Evolutionary conservation across 1,140 invertebrate species (phyloP), one percentile per base, ranked within the genome.

Genomic region (Dreissena polymorpha): DNA sequence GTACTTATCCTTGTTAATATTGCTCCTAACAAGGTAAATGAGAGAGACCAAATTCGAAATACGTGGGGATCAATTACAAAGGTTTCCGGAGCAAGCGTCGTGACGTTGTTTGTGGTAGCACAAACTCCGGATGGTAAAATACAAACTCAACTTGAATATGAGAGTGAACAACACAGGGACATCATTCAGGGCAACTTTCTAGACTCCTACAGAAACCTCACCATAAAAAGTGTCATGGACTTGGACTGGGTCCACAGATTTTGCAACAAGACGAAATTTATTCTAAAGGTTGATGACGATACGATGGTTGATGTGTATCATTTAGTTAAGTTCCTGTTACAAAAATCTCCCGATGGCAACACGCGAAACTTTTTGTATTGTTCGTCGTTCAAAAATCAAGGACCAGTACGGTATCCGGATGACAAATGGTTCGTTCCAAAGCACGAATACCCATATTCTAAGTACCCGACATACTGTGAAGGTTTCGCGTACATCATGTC

Each of bases 261-360:
- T 53, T 73, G 76, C n/a, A 90, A 90, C 76, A 76, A 90, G 10
- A 90, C 95, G 0, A 93, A 95, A 77, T 97, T 95, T 88, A 94
- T 98, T 18, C 94, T 98, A 12, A 98, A 98, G 94, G 95, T 97
- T 91, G 97, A 98, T 91, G 97, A 98, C 91, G 97, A 98, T 90
- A 96, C 96, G 78, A 95, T 97, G 53, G 94, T 97, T 25, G 77
- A 85, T 53, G 18, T 69, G 0, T 80, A 60, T 53, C 74, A 80
- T 78, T 21, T 85, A 10, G 50, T 85, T 49, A 10, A 73, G 14
- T 79, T 64, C 16, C 18, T 85, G 10, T 27, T 71, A 10, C 53
- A 69, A 25, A 85, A 25, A 64, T 76, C 65, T 1, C 73, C 67
- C 10, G 57, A 76, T 60, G 73, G 72, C 65, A 69, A 75, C 27